Evolutionary conservation across 2,888 invertebrate species (phyloP).

Genomic region (Tryphoninae sp.): DNA sequence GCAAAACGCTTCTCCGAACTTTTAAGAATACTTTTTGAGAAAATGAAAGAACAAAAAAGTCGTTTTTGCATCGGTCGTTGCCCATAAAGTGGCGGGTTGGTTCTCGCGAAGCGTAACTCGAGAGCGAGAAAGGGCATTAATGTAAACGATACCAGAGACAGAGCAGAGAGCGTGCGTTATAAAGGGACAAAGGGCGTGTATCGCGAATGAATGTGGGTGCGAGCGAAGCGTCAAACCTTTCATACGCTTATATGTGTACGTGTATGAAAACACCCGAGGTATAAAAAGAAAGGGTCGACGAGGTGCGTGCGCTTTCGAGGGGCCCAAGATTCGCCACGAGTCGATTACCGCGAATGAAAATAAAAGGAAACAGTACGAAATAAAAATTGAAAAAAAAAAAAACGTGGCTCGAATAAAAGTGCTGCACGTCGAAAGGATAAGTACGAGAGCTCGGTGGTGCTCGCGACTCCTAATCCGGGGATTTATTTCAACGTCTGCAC

Average conservation of each 20-base stretch:
- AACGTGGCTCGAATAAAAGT: slow-evolving; percentile 8
- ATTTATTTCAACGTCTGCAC: slow-evolving; percentile 68
- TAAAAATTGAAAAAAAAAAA: neutral
- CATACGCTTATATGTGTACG: slow-evolving; percentile 17
- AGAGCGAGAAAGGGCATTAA: slow-evolving; percentile 55
- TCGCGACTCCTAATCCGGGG: slow-evolving; percentile 65
- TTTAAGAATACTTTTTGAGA: neutral
- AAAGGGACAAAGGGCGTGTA: slow-evolving; percentile 60
- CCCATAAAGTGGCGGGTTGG: slow-evolving; percentile 17
- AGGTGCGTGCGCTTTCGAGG: slow-evolving; percentile 52
- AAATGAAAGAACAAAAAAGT: too few relatives aligned
- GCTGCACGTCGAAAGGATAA: slow-evolving; percentile 27
- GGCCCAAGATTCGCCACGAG: slow-evolving; percentile 58
- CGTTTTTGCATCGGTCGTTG: neutral
- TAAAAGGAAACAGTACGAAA: slow-evolving; percentile 11
- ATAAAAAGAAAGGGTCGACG: slow-evolving; percentile 33
- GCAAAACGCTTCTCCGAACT: neutral
- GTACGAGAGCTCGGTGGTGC: slow-evolving; percentile 15
- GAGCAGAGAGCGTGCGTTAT: slow-evolving; percentile 29
- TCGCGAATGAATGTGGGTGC: slow-evolving; percentile 46
- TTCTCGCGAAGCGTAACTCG: slow-evolving; percentile 40
- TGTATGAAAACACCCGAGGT: neutral
- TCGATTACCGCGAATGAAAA: slow-evolving; percentile 55
- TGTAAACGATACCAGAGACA: slow-evolving; percentile 57
- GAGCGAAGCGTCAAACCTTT: slow-evolving; percentile 51